Evolutionary conservation across 2,113 vertebrate genomes (phyloP), one percentile per base, ranked within the genome.

Genomic region (Scophthalmus maximus): DNA sequence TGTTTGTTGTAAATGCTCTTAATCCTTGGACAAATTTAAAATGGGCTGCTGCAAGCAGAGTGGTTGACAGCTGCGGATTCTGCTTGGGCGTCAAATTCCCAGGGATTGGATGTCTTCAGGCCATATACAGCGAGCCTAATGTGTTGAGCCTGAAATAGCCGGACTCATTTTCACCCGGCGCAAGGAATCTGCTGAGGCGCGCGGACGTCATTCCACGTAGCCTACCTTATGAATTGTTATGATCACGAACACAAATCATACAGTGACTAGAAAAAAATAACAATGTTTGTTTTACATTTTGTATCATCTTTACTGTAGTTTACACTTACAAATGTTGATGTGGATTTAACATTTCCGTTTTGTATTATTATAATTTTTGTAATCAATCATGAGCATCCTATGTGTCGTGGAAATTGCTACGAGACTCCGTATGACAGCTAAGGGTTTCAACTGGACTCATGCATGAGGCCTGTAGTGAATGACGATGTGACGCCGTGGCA

Each of bases 81-180:
- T 88, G 90, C 91, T 91, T 84, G 77, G 78, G 84, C 55, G 52
- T 83, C 91, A 90, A 51, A 94, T 94, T 94, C 91, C 89, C 42
- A n/a, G 38, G 91, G 91, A 86, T 93, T 92, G 88, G 47, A 79
- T 94, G 90, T 92, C 92, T 63, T 67, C 85, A 50, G 71, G 68
- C 93, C 93, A 83, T 93, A 86, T 92, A 91, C 74, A 93, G 92
- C 6, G 6, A 42, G 29, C 56, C 29, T 85, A 85, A 91, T 70
- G 84, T 78, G 82, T 74, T 77, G 88, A 89, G 90, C 84, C 91
- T 63, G 83, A 92, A 93, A 93, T 91, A 89, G 89, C 84, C 12
- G 9, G 11, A 44, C 51, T 76, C 20, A 87, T 91, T 81, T 87
- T 73, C 78, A 82, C 67, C 76, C 32, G 38, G 72, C 51, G 63